Percentiles rank a stretch among this genome's conserved stretches.
phyloP scores from a whole-genome alignment of 2,113 vertebrate genomes.

The Etheostoma spectabile region DNA sequence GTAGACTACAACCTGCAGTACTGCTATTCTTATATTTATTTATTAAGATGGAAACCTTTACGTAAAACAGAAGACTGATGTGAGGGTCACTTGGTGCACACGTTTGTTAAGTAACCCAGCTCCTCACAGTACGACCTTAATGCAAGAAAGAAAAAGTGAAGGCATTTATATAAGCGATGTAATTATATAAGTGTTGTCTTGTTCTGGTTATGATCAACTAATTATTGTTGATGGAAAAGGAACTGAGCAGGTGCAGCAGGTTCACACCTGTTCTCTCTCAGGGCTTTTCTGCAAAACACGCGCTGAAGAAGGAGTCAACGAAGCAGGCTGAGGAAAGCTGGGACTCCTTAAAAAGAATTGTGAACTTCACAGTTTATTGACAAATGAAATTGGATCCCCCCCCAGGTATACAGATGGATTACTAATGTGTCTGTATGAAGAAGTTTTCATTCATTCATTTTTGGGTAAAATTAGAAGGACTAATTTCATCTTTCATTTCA shows the following conservation, averaged over 20 bases:
- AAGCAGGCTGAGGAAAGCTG: conserved; percentile 6
- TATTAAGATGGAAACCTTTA: not conserved
- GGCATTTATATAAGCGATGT: conserved; percentile 2
- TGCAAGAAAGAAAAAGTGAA: not conserved
- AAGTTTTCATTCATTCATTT: not conserved
- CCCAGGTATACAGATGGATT: accelerated
- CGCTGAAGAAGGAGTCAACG: not conserved
- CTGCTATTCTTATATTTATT: no score
- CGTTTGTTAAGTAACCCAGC: not conserved
- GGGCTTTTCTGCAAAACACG: not conserved
- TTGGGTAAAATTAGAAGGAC: not conserved
- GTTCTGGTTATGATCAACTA: conserved; percentile 23
- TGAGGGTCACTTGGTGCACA: not conserved
- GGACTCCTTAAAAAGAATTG: not conserved
- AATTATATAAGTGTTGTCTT: conserved; percentile 2
- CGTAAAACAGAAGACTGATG: not conserved
- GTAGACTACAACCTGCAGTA: not conserved
- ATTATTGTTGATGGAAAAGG: conserved; percentile 34
- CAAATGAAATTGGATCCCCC: conserved; percentile 2
- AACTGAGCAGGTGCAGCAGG: conserved; percentile 19
- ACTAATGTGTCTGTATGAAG: not conserved
- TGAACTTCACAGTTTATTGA: conserved; percentile 27
- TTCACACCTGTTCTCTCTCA: conserved; percentile 43
- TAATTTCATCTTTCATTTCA: not conserved
- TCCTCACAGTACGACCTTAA: not conserved